Evolutionary conservation across 2,113 vertebrate species (phyloP).

Genomic region (Clarias magur): DNA sequence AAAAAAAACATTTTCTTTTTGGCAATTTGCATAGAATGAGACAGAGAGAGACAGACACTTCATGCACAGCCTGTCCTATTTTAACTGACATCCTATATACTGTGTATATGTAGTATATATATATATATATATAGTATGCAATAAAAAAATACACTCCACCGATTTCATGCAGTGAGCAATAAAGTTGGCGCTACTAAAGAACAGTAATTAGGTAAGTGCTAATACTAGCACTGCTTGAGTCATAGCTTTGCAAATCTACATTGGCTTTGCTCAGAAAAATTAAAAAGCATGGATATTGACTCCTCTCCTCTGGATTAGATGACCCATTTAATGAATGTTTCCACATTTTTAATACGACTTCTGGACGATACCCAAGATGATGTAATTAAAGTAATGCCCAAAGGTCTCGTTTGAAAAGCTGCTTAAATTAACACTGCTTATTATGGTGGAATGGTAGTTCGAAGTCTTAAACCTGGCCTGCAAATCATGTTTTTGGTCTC

Average conservation of each 20-base stretch:
- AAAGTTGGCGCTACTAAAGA: slow-evolving; percentile 53
- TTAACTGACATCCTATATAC: no score
- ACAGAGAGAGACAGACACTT: background rate
- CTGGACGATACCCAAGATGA: background rate
- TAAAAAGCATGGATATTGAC: background rate
- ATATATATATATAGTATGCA: slow-evolving; percentile 40
- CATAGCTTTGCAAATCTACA: background rate
- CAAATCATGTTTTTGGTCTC: background rate
- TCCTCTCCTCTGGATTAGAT: slow-evolving; percentile 1
- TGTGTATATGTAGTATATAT: no score
- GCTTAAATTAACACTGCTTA: slow-evolving; percentile 11
- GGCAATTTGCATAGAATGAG: slow-evolving; percentile 45
- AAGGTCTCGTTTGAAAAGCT: slow-evolving; percentile 9
- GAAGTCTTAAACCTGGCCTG: background rate
- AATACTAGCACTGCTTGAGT: background rate
- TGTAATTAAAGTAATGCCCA: background rate
- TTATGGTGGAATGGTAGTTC: background rate
- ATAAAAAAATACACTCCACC: slow-evolving; percentile 57
- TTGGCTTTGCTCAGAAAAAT: background rate
- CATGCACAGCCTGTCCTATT: no score
- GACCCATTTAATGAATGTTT: background rate
- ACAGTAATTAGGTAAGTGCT: slow-evolving; percentile 17
- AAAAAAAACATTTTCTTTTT: slow-evolving; percentile 45
- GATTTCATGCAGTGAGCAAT: slow-evolving; percentile 51
- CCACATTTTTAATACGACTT: slow-evolving; percentile 10